Base-by-base conservation (phyloP, 2,113 vertebrate genomes). In the Ia io region DNA sequence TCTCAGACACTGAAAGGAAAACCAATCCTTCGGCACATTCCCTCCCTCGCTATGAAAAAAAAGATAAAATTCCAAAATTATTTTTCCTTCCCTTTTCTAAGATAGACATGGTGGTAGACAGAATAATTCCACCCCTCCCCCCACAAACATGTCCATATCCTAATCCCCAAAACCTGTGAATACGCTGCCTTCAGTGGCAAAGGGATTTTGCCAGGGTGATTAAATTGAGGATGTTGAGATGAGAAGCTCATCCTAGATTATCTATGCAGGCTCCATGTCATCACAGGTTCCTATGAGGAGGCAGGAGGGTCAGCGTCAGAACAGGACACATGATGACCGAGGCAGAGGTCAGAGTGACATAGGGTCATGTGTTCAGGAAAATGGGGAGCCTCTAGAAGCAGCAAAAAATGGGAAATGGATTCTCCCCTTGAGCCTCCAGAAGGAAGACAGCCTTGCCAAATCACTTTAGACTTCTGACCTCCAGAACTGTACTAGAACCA, bases 51-150 rank as follows among this genome's bases (percentile, higher is more conserved):
- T 91, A 1, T 23, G 42, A 65, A 35, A 65, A 84, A 53, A 79
- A 18, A 71, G 9, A 85, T 59, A 56, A 73, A 73, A 76, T 61
- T 53, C 44, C 70, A 71, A 70, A 90, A 61, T 67, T 11, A 51
- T 18, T 88, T 91, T 71, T 32, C 59, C 17, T 95, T 90, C 51
- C 59, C 47, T 83, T 93, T 86, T 49, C 91, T 28, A n/a, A 71
- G 32, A 44, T 32, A 82, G 44, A 71, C 18, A 59, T 25, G 40
- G 7, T 42, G 13, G 7, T 70, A 23, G 9, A 30, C 37, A 63
- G 2, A 84, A 84, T 56, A 84, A 67, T 17, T n/a, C 63, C 63
- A 73, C 2, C 2, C 3, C 16, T 13, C 12, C 23, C 25, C 23
- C 17, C 23, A 63, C 67, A 44, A 73, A 80, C 44, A 69, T 32